Base-by-base conservation (phyloP, 2,888 invertebrate genomes). In the Acanthoscelides obtectus region DNA sequence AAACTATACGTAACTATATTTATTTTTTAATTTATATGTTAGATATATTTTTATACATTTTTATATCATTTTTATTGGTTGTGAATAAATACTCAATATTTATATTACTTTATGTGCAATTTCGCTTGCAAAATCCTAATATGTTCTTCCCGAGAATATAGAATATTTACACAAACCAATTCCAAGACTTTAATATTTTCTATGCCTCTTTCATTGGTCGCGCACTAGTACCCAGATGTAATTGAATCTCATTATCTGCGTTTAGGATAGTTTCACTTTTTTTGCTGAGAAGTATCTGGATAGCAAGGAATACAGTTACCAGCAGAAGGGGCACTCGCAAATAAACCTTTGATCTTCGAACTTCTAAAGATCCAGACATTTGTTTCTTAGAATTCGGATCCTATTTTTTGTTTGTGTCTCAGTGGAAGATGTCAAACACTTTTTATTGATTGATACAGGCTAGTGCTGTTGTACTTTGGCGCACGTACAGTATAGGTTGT, bases 1-100 rank as follows among this genome's bases (percentile, higher is more conserved):
- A 12, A 45, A 45, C 45, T 45, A 45, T 45, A 45, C 17, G 5
- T 45, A 45, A 12, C 17, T 45, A 66, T 21, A 17, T 66, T 17
- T 66, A 65, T 66, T 21, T 66, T 21, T 66, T 22, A 21, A 66
- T 66, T 21, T 66, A 66, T 66, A 12, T 66, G 22, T 66, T 66
- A 20, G 66, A 22, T 66, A 66, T 66, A 20, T 20, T 8, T 21
- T 66, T 66, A 20, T 66, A 66, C 17, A 21, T 20, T 20, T 66
- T 21, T 21, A 20, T 66, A 22, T 66, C 1, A 66, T 8, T 66
- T 66, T 21, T 22, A 21, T 22, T 66, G 66, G 66, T 66, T 66
- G 66, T 66, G 66, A 66, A 20, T 66, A 22, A 66, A 66, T 66
- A 66, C 66, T 66, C 66, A 66, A 20, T 66, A 66, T 45, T 45